A percentile compares a stretch with the other conserved stretches of the same genome.
These are phyloP conservation scores for Albula glossodonta DNA, from an alignment of 2,113 vertebrate species.

Conservation along the genomic window DNA sequence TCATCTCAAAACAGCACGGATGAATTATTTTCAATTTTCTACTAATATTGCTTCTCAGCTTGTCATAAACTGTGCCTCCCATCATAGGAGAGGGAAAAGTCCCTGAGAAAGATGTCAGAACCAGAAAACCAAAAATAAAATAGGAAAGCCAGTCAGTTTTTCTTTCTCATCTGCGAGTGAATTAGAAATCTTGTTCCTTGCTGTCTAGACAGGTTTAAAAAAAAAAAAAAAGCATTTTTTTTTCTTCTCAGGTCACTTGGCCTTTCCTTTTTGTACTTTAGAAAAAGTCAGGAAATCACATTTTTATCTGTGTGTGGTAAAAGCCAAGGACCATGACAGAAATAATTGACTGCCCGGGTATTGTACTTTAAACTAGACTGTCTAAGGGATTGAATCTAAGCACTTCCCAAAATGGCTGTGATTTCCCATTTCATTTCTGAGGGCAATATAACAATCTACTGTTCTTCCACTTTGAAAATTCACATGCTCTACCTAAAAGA, in stretches of 20 bases:
- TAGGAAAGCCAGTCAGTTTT: neutral
- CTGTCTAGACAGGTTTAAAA: constrained; percentile 26
- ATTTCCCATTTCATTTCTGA: constrained; percentile 44
- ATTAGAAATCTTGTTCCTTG: neutral
- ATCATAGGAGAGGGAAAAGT: constrained; percentile 31
- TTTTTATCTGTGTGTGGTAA: constrained; percentile 12
- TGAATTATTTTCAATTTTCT: constrained; percentile 63
- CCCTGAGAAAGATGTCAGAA: constrained; percentile 40
- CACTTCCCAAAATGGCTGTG: constrained; percentile 35
- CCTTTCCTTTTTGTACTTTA: neutral
- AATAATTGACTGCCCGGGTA: constrained; percentile 31
- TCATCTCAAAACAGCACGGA: constrained; percentile 58
- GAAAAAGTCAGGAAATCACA: neutral
- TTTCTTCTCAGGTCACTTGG: neutral
- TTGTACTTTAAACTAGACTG: constrained; percentile 33
- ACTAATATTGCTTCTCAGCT: constrained; percentile 56
- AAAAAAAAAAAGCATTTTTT: constrained; percentile 7
- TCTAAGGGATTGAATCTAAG: constrained; percentile 38
- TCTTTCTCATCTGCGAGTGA: constrained; percentile 27
- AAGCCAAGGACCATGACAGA: constrained; percentile 37
- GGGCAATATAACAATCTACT: neutral
- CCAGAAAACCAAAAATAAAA: constrained; percentile 10
- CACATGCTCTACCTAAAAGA: too few species aligned
- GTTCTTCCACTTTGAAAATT: too few species aligned
- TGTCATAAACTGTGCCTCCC: constrained; percentile 36